Evolutionary conservation across 1,140 invertebrate species (phyloP).

Genomic region (Caenorhabditis brenneri): DNA sequence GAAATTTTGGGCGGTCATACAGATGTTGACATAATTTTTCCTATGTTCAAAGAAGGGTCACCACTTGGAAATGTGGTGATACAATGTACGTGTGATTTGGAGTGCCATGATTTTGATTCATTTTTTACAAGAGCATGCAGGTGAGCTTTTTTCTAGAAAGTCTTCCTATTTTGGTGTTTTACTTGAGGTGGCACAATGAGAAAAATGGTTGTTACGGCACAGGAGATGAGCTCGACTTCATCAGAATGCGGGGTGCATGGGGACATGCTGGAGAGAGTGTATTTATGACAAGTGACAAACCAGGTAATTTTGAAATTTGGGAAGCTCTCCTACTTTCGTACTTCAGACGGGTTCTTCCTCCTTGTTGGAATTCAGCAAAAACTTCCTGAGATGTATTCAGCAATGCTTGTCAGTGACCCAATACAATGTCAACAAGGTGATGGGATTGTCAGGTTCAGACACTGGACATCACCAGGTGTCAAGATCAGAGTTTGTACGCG

Average conservation of each 20-base stretch:
- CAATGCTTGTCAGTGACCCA: constrained; percentile 53
- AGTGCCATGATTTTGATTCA: constrained; percentile 63
- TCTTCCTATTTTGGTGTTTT: too few species aligned
- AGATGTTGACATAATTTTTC: constrained; percentile 61
- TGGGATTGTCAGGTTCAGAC: constrained; percentile 58
- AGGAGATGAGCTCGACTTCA: constrained; percentile 62
- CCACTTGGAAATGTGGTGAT: constrained; percentile 61
- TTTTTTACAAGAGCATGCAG: constrained; percentile 58
- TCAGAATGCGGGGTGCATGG: constrained; percentile 61
- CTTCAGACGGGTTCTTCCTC: background rate
- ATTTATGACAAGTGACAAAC: constrained; percentile 42
- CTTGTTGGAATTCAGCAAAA: constrained; percentile 7
- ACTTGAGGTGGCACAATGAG: constrained; percentile 63
- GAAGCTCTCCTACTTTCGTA: background rate
- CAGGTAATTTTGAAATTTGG: background rate
- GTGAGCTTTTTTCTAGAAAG: background rate
- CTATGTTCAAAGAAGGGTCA: constrained; percentile 62
- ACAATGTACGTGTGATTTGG: constrained; percentile 61
- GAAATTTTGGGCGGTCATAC: constrained; percentile 63
- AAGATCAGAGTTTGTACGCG: constrained; percentile 59
- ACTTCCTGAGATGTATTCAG: constrained; percentile 19
- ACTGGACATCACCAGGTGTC: constrained; percentile 58
- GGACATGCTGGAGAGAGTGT: constrained; percentile 61
- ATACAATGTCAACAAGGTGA: constrained; percentile 66
- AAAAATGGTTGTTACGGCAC: constrained; percentile 55